A percentile compares a stretch with the other conserved stretches of the same genome.
Evolutionary conservation across 2,797 vertebrate genomes (phyloP).

Genomic region (Parambassis ranga): DNA sequence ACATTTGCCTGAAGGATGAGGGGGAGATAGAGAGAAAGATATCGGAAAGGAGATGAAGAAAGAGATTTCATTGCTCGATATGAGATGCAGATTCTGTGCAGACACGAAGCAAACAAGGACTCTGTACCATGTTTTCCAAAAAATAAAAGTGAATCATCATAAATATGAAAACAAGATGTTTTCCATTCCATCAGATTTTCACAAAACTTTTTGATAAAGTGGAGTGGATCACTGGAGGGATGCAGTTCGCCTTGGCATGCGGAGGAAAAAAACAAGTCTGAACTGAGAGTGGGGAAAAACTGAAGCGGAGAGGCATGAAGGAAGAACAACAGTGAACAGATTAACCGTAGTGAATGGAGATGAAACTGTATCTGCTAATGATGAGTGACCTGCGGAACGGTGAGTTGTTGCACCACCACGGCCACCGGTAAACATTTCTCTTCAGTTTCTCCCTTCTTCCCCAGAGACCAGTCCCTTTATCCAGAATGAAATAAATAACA

Average conservation of each 20-base stretch:
- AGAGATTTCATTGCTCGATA: conserved; percentile 27
- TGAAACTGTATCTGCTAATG: conserved; percentile 31
- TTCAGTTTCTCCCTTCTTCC: conserved; percentile 23
- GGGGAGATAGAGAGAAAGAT: conserved; percentile 19
- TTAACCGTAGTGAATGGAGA: conserved; percentile 8
- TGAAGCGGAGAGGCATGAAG: conserved; percentile 1
- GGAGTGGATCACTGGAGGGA: conserved; percentile 24
- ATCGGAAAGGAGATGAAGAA: conserved; percentile 21
- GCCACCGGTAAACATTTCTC: conserved; percentile 36
- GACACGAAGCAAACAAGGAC: conserved; percentile 20
- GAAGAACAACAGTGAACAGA: conserved; percentile 9
- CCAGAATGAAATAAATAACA: conserved; percentile 43
- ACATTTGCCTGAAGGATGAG: conserved; percentile 46
- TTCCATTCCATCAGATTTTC: conserved; percentile 30
- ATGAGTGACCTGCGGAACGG: conserved; percentile 45
- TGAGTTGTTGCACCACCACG: conserved; percentile 8
- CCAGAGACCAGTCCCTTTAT: conserved; percentile 38
- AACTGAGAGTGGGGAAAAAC: not conserved
- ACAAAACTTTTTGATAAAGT: conserved; percentile 37
- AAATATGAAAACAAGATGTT: conserved; percentile 56
- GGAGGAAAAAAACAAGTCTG: conserved; percentile 35
- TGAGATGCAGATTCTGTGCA: conserved; percentile 32
- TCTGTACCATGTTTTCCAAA: conserved; percentile 20
- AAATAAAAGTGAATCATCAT: conserved; percentile 16
- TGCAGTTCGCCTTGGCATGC: not conserved